Percentiles rank a stretch among this genome's conserved stretches.
These are phyloP conservation scores for Drosophila baimaii DNA, from an alignment of 1,140 invertebrate species.

Conservation along the genomic window DNA sequence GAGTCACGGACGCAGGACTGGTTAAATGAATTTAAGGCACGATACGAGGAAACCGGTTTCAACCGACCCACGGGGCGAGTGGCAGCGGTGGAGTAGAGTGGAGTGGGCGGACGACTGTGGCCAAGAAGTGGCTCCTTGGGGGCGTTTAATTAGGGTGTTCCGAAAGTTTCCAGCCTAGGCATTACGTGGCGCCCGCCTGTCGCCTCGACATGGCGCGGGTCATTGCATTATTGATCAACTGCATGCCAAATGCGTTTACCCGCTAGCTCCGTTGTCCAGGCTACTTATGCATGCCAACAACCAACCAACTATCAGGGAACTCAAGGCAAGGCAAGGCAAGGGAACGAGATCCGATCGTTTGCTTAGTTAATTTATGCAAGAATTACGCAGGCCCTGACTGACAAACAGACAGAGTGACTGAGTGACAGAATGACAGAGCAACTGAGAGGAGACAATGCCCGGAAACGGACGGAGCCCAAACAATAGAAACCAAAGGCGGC, in stretches of 20 bases:
- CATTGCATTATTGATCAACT: conserved; percentile 79
- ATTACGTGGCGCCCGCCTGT: conserved; percentile 67
- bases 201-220: conserved; percentile 31
- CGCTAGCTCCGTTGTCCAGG: conserved; percentile 3
- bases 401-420: conserved; percentile 1
- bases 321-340: neutral
- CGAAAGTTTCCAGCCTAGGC: conserved; percentile 44
- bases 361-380: conserved; percentile 65
- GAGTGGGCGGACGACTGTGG: neutral
- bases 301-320: neutral
- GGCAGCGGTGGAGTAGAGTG: neutral
- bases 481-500: conserved; percentile 46
- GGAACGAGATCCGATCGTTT: conserved; percentile 17
- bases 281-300: conserved; percentile 57
- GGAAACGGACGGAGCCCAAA: conserved; percentile 65
- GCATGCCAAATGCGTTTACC: conserved; percentile 57
- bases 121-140: conserved; percentile 29
- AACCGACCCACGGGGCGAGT: conserved; percentile 15
- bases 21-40: conserved; percentile 75
- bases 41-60: conserved; percentile 59
- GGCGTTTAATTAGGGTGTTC: conserved; percentile 61
- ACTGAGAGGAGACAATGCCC: conserved; percentile 44
- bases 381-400: conserved; percentile 60
- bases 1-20: conserved; percentile 42
- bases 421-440: conserved; percentile 17